Evolutionary conservation across 2,113 vertebrate genomes (phyloP).

Genomic region (Riparia riparia): DNA sequence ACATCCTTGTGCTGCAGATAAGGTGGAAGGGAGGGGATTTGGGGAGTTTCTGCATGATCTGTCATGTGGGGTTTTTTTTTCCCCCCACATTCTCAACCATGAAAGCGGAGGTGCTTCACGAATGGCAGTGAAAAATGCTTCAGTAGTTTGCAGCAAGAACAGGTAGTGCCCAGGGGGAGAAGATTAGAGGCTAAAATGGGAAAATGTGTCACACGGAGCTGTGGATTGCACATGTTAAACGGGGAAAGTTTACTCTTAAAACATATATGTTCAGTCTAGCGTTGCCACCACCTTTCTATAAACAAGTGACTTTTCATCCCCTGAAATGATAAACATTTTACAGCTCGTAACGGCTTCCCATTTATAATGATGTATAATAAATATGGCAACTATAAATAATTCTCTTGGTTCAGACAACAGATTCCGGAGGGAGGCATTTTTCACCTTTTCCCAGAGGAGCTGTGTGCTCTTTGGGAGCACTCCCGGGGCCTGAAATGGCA

Average conservation of each 20-base stretch:
- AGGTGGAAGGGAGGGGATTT: background rate
- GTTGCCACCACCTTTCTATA: background rate
- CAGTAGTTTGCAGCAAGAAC: background rate
- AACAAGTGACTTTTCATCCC: background rate
- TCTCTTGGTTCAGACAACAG: background rate
- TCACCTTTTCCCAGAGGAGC: background rate
- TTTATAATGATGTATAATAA: background rate
- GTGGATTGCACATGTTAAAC: background rate
- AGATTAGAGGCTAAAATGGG: conserved; percentile 3
- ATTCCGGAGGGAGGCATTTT: background rate
- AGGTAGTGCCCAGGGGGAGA: conserved; percentile 4
- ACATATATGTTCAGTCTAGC: background rate
- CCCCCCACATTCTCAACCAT: background rate
- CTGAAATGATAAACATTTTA: background rate
- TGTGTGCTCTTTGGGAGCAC: background rate
- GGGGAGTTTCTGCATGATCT: background rate
- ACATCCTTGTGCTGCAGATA: background rate
- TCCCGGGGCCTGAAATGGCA: background rate
- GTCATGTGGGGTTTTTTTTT: background rate
- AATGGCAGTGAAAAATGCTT: background rate
- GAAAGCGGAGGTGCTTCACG: conserved; percentile 21
- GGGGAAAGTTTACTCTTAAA: background rate
- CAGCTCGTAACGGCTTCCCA: background rate
- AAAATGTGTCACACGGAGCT: background rate
- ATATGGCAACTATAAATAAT: background rate